Evolutionary conservation across 2,797 vertebrate species (phyloP).

Genomic region (Trichosurus vulpecula): DNA sequence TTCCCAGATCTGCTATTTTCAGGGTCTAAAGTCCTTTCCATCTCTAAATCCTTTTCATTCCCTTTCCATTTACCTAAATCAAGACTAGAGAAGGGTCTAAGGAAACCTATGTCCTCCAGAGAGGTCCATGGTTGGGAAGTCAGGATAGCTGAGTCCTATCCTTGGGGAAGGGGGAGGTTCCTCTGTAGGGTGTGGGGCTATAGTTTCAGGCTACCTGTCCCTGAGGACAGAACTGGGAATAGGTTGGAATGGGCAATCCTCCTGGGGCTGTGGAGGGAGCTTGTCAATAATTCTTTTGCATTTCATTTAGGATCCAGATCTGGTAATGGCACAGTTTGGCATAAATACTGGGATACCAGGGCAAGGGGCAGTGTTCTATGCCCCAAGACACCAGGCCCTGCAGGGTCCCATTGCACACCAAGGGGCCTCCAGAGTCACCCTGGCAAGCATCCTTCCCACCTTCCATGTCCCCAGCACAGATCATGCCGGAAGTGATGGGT

Average conservation of each 20-base stretch:
- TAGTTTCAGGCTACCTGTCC: neutral
- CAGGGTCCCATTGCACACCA: constrained; percentile 73
- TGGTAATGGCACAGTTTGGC: constrained; percentile 75
- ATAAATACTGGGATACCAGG: constrained; percentile 73
- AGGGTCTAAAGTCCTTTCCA: neutral
- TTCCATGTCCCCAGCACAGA: constrained; percentile 67
- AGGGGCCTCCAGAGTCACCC: constrained; percentile 80
- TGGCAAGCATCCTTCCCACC: constrained; percentile 74
- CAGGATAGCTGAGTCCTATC: neutral
- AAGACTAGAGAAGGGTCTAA: constrained; percentile 24
- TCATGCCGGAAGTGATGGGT: constrained; percentile 47
- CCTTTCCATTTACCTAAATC: neutral
- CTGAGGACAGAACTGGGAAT: neutral
- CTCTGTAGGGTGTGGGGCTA: neutral
- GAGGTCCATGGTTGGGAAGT: constrained; percentile 15
- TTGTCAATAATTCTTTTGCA: rapidly evolving
- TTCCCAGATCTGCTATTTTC: too few species aligned
- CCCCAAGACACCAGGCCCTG: constrained; percentile 82
- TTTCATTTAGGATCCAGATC: too few species aligned
- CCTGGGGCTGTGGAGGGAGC: rapidly evolving
- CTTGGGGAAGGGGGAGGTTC: too few species aligned
- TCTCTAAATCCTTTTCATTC: neutral
- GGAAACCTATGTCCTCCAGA: constrained; percentile 3
- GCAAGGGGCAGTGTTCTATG: constrained; percentile 70
- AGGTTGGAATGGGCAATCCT: too few species aligned